Base-by-base conservation (phyloP, 2,888 invertebrate species). In the Idaea aversata region DNA sequence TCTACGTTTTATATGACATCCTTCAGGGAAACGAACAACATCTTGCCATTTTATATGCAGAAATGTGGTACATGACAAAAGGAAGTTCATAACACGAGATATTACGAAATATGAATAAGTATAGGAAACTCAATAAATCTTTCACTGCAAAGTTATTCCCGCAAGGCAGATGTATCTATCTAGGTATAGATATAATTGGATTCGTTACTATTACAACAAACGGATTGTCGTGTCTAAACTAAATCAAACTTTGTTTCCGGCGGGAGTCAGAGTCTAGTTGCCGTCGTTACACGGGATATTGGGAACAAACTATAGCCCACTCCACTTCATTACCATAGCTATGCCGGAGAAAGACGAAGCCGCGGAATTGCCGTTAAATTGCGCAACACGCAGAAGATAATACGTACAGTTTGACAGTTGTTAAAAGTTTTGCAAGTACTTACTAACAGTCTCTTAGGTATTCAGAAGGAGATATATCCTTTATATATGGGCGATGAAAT, bases 181-280 rank as follows among this genome's bases (percentile, higher is more conserved):
- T 70, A 70, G 64, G 69, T 70, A 73, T 67, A 72, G 72, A 75
- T 79, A 79, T 84, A 87, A 87, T 87, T 87, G 83, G 85, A 83
- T 87, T 86, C 79, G 81, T 84, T 83, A 83, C 80, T 78, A 83
- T 83, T 81, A 83, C 81, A 80, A 82, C 82, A 86, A 85, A 81
- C 86, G 82, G 85, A 89, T 87, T 86, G 86, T 86, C 86, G 82
- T 83, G 83, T 88, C 87, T 86, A 83, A 90, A 90, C 89, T 88
- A 86, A 90, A 91, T 90, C 87, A 90, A 91, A 91, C 85, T 91
- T 90, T 86, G 85, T 83, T 84, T 87, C 90, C 90, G 79, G 71
- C 77, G 90, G 87, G 90, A 87, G 78, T 77, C 71, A 73, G 73
- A 74, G 75, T 75, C 79, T 77, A 78, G 80, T 74, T 77, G 76